phyloP scores from a whole-genome alignment of 2,888 invertebrate species.

The Venusia cambrica region DNA sequence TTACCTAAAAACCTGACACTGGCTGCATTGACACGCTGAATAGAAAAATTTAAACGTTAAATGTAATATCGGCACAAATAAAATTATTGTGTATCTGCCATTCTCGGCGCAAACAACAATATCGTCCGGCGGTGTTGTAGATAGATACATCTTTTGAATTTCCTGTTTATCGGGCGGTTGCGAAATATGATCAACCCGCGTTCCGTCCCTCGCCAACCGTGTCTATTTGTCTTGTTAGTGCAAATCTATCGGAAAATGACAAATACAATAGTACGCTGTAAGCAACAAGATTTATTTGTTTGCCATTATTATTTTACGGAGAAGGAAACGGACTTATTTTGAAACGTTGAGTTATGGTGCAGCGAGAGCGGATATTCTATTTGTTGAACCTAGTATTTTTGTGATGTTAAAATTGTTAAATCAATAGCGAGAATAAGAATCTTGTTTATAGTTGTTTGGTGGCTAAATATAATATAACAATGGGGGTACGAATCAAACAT shows the following conservation, averaged over 20 bases:
- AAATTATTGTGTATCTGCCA: too few species aligned
- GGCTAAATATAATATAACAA: too few species aligned
- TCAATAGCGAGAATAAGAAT: too few species aligned
- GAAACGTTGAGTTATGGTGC: not conserved
- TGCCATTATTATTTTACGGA: slow-evolving; percentile 19
- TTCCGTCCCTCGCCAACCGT: slow-evolving; percentile 40
- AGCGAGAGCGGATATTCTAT: too few species aligned
- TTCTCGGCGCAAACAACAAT: slow-evolving; percentile 17
- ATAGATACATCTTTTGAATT: slow-evolving; percentile 21
- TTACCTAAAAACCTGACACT: too few species aligned
- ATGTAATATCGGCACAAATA: too few species aligned
- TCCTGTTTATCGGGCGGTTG: slow-evolving; percentile 47
- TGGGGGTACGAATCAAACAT: too few species aligned
- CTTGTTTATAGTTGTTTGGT: too few species aligned
- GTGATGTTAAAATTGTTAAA: too few species aligned
- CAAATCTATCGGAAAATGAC: slow-evolving; percentile 65
- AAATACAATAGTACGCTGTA: slow-evolving; percentile 38
- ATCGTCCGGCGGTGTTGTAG: not conserved
- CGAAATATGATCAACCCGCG: slow-evolving; percentile 56
- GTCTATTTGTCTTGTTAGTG: slow-evolving; percentile 65
- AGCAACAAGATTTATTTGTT: slow-evolving; percentile 36
- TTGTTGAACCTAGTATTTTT: too few species aligned
- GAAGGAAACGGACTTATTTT: slow-evolving; percentile 14
- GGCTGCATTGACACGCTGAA: too few species aligned
- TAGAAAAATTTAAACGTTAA: too few species aligned